phyloP scores from a whole-genome alignment of 2,113 vertebrate species.

The Pteronura brasiliensis region DNA sequence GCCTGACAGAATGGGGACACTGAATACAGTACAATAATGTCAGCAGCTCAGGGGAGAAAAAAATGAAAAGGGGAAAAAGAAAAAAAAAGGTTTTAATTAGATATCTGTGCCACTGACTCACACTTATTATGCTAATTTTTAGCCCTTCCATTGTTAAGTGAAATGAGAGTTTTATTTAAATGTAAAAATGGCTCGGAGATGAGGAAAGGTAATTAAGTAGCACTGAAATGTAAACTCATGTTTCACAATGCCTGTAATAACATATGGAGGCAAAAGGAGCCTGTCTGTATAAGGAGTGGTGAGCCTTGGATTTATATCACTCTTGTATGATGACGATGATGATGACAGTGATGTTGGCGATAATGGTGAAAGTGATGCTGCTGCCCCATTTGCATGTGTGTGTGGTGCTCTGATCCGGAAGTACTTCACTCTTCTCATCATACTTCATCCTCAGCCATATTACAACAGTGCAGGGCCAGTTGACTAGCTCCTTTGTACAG shows the following conservation, averaged over 20 bases:
- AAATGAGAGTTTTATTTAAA: constrained; percentile 79
- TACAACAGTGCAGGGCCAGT: neutral
- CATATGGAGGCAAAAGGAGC: neutral
- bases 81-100: constrained; percentile 76
- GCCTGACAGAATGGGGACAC: constrained; percentile 83
- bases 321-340: neutral
- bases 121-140: constrained; percentile 78
- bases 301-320: neutral
- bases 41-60: constrained; percentile 73
- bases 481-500: neutral
- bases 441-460: neutral
- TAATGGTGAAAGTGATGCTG: neutral
- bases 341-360: neutral
- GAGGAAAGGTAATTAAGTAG: constrained; percentile 70
- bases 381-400: too few species aligned
- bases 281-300: too few species aligned
- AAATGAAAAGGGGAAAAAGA: constrained; percentile 40
- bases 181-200: constrained; percentile 65
- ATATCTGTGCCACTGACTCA: constrained; percentile 69
- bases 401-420: neutral
- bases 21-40: constrained; percentile 71
- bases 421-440: neutral
- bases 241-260: neutral
- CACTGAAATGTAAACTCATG: constrained; percentile 42
- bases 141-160: constrained; percentile 73